Conservation (phyloP, 2,888 invertebrate genomes). For the Nasonia oneida region DNA sequence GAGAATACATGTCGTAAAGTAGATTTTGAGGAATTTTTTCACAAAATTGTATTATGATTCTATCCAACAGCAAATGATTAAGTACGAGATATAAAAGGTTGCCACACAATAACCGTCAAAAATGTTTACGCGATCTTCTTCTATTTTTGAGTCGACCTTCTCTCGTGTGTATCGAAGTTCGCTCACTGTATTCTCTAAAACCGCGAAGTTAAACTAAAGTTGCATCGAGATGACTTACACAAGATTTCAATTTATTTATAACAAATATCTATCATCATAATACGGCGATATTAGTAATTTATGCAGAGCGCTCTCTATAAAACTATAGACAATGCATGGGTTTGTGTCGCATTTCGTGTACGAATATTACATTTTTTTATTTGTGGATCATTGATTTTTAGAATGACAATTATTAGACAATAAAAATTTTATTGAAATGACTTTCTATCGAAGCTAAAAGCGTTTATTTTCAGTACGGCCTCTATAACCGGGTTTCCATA, state of each 20-base stretch:
- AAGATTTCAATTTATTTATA: background rate
- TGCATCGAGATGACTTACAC: background rate
- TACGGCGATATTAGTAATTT: background rate
- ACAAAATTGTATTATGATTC: background rate
- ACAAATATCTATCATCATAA: no score
- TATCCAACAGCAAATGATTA: background rate
- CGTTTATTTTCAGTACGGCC: slow-evolving; percentile 63
- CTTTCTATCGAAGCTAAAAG: slow-evolving; percentile 36
- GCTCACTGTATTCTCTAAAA: background rate
- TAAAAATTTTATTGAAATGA: background rate
- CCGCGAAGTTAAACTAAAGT: background rate
- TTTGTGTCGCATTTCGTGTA: background rate
- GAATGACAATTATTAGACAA: background rate
- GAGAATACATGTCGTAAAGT: background rate
- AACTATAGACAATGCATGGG: background rate
- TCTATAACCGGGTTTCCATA: slow-evolving; percentile 62
- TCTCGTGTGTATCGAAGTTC: background rate
- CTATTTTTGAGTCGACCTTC: background rate
- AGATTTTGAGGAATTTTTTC: background rate
- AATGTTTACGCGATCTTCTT: background rate
- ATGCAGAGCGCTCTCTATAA: background rate
- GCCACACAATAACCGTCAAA: background rate
- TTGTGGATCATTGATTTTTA: background rate
- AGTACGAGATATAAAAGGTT: background rate
- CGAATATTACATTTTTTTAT: background rate